Base-by-base conservation (phyloP, 2,113 vertebrate genomes). In the Gila orcuttii region DNA sequence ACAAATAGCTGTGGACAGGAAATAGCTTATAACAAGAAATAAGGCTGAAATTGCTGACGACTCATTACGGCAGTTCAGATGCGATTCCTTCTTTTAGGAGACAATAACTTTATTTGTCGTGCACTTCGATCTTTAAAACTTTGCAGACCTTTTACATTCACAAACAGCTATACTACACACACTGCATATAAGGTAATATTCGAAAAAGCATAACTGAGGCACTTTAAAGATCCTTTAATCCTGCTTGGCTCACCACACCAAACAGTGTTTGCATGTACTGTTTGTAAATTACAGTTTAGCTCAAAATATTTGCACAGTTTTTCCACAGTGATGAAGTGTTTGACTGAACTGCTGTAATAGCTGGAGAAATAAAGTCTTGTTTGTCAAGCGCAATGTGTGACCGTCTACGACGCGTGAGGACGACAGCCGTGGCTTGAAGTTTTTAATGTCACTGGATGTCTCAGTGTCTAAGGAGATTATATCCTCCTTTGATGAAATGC, bases 361-460 rank as follows among this genome's bases (percentile, higher is more conserved):
- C 71, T 74, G 11, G n/a, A 75, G 36, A 50, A 75, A 75, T 62
- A 42, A 39, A 60, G 17, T 74, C 45, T 12, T 52, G 74, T 52
- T 76, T 52, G n/a, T 66, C n/a, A 81, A 62, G 19, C 28, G 13
- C 31, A 83, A 55, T 1, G 31, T 73, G 66, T n/a, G 31, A 82
- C 45, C 0, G 12, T 50, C 80, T 68, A 71, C 47, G 55, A 52
- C 7, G 39, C 39, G 39, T 42, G 64, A 71, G 28, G 31, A 82
- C 2, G 64, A 82, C 64, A 69, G 64, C 19, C 47, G 25, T 13
- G 66, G 45, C 47, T 64, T 71, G 62, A 84, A 57, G 12, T 85
- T 83, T 86, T 85, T 85, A 85, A 88, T 86, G 75, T 73, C 79
- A 83, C 28, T 64, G 57, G 64, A 74, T 88, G 82, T 84, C 75